Evolutionary conservation across 2,888 invertebrate genomes (phyloP).

Genomic region (Scaptodrosophila latifasciaeformis): DNA sequence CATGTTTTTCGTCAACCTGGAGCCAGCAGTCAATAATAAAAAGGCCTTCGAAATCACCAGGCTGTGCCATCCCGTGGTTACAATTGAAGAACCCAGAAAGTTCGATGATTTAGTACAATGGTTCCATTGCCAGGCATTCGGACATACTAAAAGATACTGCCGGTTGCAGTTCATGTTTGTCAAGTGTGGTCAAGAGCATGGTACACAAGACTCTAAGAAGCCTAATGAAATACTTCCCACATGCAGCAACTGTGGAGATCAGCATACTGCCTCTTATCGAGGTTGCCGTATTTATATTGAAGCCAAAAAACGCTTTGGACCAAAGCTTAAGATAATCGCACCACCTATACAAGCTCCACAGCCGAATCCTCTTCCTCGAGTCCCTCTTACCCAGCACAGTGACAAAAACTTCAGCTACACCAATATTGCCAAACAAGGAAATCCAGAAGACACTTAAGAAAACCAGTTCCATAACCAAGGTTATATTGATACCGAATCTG

Average conservation of each 20-base stretch:
- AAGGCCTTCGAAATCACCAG: no score
- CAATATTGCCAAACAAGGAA: not conserved
- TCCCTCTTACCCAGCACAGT: not conserved
- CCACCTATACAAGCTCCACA: not conserved
- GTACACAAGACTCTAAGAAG: not conserved
- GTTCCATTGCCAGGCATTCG: not conserved
- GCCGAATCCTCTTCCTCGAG: not conserved
- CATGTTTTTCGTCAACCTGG: conserved; percentile 24
- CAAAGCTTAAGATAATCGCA: not conserved
- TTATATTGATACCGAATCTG: not conserved
- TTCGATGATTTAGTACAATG: not conserved
- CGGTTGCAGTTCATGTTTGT: not conserved
- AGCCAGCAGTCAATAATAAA: no score
- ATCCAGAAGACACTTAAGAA: not conserved
- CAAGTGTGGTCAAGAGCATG: not conserved
- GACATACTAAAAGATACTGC: no score
- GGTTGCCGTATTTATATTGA: no score
- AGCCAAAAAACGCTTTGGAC: conserved; percentile 5
- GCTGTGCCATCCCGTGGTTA: not conserved
- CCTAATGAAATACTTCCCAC: not conserved
- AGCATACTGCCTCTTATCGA: not conserved
- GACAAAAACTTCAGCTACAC: not conserved
- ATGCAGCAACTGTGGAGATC: not conserved
- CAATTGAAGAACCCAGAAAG: not conserved
- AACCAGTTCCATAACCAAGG: not conserved